Conservation (phyloP, 2,888 invertebrate genomes). For the Dromius quadrimaculatus region DNA sequence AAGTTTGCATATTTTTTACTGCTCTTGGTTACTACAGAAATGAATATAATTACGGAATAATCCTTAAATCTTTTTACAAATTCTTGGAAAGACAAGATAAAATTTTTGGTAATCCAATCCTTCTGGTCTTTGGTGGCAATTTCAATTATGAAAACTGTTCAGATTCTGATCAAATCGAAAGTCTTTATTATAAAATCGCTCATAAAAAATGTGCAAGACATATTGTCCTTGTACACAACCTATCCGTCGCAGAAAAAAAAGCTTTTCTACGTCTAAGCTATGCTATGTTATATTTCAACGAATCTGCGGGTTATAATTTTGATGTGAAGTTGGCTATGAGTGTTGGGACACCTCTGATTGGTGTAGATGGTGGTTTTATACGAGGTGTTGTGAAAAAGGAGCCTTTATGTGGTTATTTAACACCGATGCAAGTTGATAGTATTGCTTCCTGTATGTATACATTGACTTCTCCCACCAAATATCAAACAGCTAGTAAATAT, state of each 20-base stretch:
- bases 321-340: background rate
- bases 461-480: background rate
- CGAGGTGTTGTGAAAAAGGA: background rate
- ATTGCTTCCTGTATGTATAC: background rate
- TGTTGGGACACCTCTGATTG: conserved; percentile 5
- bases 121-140: conserved; percentile 1
- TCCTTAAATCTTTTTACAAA: background rate
- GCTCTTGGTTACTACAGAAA: background rate
- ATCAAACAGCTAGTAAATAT: background rate
- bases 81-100: background rate
- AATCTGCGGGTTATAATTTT: background rate
- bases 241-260: conserved; percentile 13
- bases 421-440: background rate
- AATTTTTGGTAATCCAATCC: background rate
- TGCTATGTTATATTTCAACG: conserved; percentile 3
- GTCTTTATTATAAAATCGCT: background rate
- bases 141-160: background rate
- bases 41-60: background rate
- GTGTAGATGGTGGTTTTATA: conserved; percentile 3
- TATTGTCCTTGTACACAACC: background rate
- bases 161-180: background rate
- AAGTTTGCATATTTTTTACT: conserved; percentile 2
- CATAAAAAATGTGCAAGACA: background rate
- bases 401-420: background rate
- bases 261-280: conserved; percentile 12